A percentile compares a stretch with the other conserved stretches of the same genome.
Evolutionary conservation across 2,888 invertebrate genomes (phyloP).

Genomic region (Sinopyrophorus schimmeli): DNA sequence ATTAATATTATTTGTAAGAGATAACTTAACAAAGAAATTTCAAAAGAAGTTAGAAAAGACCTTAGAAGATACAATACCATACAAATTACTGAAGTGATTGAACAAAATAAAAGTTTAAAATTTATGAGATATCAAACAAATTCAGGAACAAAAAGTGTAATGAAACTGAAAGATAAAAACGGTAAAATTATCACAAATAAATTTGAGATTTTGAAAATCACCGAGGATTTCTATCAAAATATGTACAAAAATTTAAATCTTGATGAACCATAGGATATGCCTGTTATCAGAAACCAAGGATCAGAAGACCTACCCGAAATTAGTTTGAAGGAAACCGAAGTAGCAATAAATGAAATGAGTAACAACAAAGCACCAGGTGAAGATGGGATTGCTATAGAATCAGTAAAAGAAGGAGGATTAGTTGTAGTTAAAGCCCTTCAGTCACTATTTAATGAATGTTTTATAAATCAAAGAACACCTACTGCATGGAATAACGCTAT

Average conservation of each 20-base stretch:
- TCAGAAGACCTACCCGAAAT: too few relatives aligned
- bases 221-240: not conserved
- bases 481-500: constrained; percentile 7
- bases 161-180: not conserved
- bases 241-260: too few relatives aligned
- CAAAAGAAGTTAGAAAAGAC: too few relatives aligned
- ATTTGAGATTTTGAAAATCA: not conserved
- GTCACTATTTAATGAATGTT: too few relatives aligned
- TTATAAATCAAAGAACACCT: too few relatives aligned
- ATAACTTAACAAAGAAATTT: too few relatives aligned
- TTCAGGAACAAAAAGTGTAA: not conserved
- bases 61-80: not conserved
- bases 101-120: not conserved
- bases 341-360: not conserved
- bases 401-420: not conserved
- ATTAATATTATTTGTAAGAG: too few relatives aligned
- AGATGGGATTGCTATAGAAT: too few relatives aligned
- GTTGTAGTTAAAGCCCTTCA: constrained; percentile 1
- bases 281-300: not conserved
- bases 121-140: not conserved
- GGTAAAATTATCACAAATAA: not conserved
- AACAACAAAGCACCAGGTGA: too few relatives aligned
- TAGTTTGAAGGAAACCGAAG: too few relatives aligned
- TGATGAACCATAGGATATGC: not conserved
- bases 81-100: too few relatives aligned